phyloP scores from a whole-genome alignment of 2,888 invertebrate genomes.

The Eucera pruinosa region DNA sequence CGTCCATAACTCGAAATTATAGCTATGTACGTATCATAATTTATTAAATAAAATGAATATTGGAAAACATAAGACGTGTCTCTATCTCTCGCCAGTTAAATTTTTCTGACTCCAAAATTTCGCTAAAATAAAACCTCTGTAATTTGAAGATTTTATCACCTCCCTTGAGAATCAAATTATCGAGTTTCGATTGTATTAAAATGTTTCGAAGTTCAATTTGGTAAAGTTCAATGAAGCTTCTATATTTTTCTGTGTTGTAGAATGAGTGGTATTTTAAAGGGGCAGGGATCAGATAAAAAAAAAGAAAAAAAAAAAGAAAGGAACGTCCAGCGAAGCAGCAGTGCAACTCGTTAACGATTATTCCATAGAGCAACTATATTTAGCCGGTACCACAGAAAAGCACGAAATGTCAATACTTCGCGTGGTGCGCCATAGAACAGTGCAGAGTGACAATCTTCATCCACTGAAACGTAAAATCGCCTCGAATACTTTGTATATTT shows the following conservation, averaged over 20 bases:
- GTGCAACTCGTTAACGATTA: conserved; percentile 41
- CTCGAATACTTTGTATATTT: neutral
- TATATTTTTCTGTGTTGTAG: neutral
- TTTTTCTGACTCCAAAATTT: no score
- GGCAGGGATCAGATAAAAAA: conserved; percentile 12
- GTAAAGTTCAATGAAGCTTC: neutral
- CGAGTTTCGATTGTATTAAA: neutral
- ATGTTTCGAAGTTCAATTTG: neutral
- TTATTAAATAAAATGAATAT: no score
- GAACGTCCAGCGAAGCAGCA: conserved; percentile 10
- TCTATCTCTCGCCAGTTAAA: no score
- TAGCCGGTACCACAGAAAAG: conserved; percentile 31
- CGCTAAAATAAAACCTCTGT: no score
- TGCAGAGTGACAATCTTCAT: neutral
- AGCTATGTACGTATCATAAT: no score
- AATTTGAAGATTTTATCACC: no score
- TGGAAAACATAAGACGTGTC: no score
- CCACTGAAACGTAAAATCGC: neutral
- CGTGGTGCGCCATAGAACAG: conserved; percentile 19
- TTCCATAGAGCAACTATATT: conserved; percentile 44
- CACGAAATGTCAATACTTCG: conserved; percentile 49
- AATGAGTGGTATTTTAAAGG: neutral
- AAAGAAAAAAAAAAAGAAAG: neutral
- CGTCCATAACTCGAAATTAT: no score
- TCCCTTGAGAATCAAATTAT: no score